These are phyloP conservation scores for Pollenia labialis DNA, from an alignment of 2,888 invertebrate species.

Conservation along the genomic window DNA sequence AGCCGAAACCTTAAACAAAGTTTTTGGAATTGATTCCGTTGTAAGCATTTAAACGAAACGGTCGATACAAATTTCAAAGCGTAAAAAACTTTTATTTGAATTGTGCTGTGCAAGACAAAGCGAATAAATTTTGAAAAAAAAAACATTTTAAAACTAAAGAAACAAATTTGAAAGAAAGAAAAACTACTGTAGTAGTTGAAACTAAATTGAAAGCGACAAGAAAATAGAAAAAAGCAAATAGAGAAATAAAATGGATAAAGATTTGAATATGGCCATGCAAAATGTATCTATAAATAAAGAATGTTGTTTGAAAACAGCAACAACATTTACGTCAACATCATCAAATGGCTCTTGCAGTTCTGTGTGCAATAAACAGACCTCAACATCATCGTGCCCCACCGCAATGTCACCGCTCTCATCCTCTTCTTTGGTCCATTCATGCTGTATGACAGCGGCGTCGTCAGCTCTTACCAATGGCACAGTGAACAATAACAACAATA, in stretches of 20 bases:
- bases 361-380: conserved; percentile 73
- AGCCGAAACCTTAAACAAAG: conserved; percentile 60
- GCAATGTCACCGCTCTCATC: conserved; percentile 28
- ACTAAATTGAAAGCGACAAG: conserved; percentile 51
- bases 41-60: conserved; percentile 80
- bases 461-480: conserved; percentile 51
- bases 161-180: conserved; percentile 51
- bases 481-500: conserved; percentile 57
- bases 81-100: conserved; percentile 55
- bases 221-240: conserved; percentile 41
- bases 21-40: conserved; percentile 79
- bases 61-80: conserved; percentile 70
- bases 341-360: conserved; percentile 42
- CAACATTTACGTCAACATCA: conserved; percentile 64
- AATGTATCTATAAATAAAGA: conserved; percentile 82
- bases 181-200: conserved; percentile 29
- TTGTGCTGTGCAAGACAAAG: conserved; percentile 51
- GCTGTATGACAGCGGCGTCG: conserved; percentile 35
- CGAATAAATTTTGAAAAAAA: conserved; percentile 51
- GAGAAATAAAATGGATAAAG: conserved; percentile 81
- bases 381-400: conserved; percentile 59
- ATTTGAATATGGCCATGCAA: conserved; percentile 82
- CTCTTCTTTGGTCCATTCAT: conserved; percentile 30
- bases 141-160: conserved; percentile 64
- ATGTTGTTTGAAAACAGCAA: conserved; percentile 67